Evolutionary conservation across 2,888 invertebrate genomes (phyloP), one percentile per base, ranked within the genome.

Genomic region (Alcis repandata): DNA sequence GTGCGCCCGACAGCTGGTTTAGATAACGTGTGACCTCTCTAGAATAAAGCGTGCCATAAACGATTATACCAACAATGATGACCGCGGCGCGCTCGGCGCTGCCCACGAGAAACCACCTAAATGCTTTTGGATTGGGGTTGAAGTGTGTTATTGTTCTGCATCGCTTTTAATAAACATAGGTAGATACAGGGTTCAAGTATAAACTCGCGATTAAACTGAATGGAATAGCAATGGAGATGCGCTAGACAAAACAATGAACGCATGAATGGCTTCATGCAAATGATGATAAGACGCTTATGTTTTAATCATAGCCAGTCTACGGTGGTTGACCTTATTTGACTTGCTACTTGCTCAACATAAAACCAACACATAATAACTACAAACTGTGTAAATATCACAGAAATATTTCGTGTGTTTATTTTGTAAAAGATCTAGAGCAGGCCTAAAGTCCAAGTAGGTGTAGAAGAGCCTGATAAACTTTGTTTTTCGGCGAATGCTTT

Each of bases 21-120:
- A 91, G 91, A 92, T 92, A 91, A 89, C 89, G 86, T 84, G 90
- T 87, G 90, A 89, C 90, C 91, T 89, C 85, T 76, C 84, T 79
- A 78, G 84, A 88, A 89, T 88, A 89, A 90, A 90, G 85, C 84
- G 79, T 79, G 78, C 79, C 74, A 69, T 74, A 76, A 84, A 84
- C 85, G 84, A 88, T 87, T 84, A 87, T 79, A 84, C 76, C 79
- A 77, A 82, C 83, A 84, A 83, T 85, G 79, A 80, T 74, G 78
- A 68, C 70, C 67, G 61, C 59, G 68, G 61, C 36, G 32, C 66
- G 73, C 74, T 72, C 67, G 57, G 67, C n/a, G 72, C 69, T 71
- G 79, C 49, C 54, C 66, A 61, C 53, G 51, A 56, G 54, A 59
- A 65, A 67, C 59, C 69, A 66, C 54, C 65, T 61, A 63, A 58